These are phyloP conservation scores for Eclectus roratus DNA, from an alignment of 2,113 vertebrate genomes.

Conservation along the genomic window DNA sequence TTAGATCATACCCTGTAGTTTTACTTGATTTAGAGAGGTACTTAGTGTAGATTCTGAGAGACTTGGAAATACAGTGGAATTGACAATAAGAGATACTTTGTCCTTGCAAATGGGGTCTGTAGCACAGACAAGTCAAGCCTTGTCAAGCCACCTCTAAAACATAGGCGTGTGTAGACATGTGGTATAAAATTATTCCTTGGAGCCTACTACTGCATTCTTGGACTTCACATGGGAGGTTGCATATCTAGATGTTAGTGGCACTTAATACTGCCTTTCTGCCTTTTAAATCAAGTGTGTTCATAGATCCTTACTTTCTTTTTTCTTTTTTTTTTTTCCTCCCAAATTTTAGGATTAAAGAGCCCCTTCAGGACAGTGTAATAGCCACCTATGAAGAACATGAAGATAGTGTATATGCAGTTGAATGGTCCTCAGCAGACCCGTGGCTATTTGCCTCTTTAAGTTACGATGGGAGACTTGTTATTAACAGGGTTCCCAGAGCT, in stretches of 20 bases:
- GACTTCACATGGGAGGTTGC: neutral
- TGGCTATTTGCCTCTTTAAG: slow-evolving; percentile 98
- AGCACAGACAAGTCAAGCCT: neutral
- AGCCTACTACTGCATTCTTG: neutral
- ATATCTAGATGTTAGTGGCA: neutral
- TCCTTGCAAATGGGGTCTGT: neutral
- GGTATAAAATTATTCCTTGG: neutral
- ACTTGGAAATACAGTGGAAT: neutral
- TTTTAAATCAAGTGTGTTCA: slow-evolving; percentile 20
- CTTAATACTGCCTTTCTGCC: neutral
- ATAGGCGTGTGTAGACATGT: neutral
- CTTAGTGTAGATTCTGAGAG: neutral
- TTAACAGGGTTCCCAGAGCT: slow-evolving; percentile 93
- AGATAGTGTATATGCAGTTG: slow-evolving; percentile 96
- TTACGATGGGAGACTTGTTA: slow-evolving; percentile 95
- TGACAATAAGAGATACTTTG: neutral
- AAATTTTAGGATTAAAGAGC: slow-evolving; percentile 84
- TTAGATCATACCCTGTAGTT: neutral
- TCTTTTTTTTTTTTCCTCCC: neutral
- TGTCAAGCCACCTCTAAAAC: neutral
- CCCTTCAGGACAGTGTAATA: slow-evolving; percentile 93
- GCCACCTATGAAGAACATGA: slow-evolving; percentile 98
- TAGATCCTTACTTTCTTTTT: slow-evolving; percentile 12
- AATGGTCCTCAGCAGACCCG: slow-evolving; percentile 97
- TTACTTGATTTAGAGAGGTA: neutral